A percentile compares a stretch with the other conserved stretches of the same genome.
phyloP scores from a whole-genome alignment of 2,113 vertebrate species.

The Osmerus eperlanus region DNA sequence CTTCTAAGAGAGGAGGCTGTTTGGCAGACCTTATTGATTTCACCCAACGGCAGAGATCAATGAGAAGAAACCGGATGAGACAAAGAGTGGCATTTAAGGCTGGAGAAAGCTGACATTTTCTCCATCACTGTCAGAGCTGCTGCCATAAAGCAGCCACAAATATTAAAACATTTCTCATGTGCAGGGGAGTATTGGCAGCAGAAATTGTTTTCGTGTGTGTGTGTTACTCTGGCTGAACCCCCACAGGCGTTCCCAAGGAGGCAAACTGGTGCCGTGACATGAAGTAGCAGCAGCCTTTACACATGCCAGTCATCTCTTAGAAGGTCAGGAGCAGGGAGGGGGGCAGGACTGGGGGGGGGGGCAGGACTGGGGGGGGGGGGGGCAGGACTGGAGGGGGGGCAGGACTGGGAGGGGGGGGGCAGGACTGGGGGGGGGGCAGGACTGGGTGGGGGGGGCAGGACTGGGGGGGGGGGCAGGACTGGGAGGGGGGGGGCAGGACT shows the following conservation, averaged over 20 bases:
- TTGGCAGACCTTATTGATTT: slow-evolving; percentile 75
- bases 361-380: slow-evolving; percentile 52
- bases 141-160: slow-evolving; percentile 94
- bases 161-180: slow-evolving; percentile 99
- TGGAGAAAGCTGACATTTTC: slow-evolving; percentile 95
- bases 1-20: slow-evolving; percentile 73
- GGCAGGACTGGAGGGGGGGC: too few relatives aligned
- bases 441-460: too few relatives aligned
- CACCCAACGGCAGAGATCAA: slow-evolving; percentile 94
- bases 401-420: too few relatives aligned
- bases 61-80: slow-evolving; percentile 89
- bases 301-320: slow-evolving; percentile 62
- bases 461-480: too few relatives aligned
- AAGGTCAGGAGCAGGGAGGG: slow-evolving; percentile 68
- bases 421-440: too few relatives aligned
- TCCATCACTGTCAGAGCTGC: slow-evolving; percentile 96
- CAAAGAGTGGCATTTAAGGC: slow-evolving; percentile 98
- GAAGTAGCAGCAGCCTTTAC: slow-evolving; percentile 79
- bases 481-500: too few relatives aligned
- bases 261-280: slow-evolving; percentile 94
- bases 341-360: slow-evolving; percentile 57
- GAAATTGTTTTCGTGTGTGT: slow-evolving; percentile 97
- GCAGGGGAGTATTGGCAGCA: slow-evolving; percentile 96
- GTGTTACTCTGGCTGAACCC: slow-evolving; percentile 96
- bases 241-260: slow-evolving; percentile 85